Percentiles rank a stretch among this genome's conserved stretches.
These are phyloP conservation scores for Drosophila setifemur DNA, from an alignment of 1,140 invertebrate species.

Conservation along the genomic window DNA sequence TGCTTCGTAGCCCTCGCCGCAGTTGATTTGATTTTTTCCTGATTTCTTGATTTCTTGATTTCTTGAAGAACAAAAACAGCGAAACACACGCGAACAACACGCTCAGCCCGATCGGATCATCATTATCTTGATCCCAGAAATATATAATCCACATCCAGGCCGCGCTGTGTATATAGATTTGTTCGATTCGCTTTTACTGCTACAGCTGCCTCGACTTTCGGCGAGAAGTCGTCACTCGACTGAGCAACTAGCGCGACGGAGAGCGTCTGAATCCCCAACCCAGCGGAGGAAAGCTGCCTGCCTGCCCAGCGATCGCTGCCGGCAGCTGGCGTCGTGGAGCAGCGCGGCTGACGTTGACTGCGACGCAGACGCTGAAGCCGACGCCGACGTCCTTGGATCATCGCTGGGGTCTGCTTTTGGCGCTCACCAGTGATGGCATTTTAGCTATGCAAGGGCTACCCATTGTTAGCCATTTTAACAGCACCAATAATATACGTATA, in stretches of 20 bases:
- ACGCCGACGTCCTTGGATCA: constrained; percentile 5
- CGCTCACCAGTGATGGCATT: constrained; percentile 11
- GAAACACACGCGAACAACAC: constrained; percentile 30
- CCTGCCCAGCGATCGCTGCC: constrained; percentile 18
- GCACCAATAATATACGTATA: too few relatives aligned
- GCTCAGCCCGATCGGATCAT: constrained; percentile 57
- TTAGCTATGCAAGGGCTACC: neutral
- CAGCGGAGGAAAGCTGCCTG: neutral
- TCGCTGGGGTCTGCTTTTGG: constrained; percentile 3
- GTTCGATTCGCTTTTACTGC: neutral
- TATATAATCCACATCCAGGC: constrained; percentile 50
- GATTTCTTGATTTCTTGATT: too few relatives aligned
- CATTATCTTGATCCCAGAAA: constrained; percentile 57
- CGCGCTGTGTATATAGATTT: constrained; percentile 27
- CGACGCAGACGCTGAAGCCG: neutral
- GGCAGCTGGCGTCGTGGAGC: too few relatives aligned
- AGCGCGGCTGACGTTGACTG: neutral
- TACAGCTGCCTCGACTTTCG: constrained; percentile 42
- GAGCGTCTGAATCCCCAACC: constrained; percentile 13
- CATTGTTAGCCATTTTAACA: neutral
- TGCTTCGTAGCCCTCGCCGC: constrained; percentile 40
- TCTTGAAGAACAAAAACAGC: constrained; percentile 8
- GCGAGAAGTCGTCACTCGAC: constrained; percentile 23
- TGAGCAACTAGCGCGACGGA: constrained; percentile 9
- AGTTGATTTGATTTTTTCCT: too few relatives aligned